These are phyloP conservation scores for Tonatia bakeri DNA, from an alignment of 2,113 vertebrate genomes.

Conservation along the genomic window DNA sequence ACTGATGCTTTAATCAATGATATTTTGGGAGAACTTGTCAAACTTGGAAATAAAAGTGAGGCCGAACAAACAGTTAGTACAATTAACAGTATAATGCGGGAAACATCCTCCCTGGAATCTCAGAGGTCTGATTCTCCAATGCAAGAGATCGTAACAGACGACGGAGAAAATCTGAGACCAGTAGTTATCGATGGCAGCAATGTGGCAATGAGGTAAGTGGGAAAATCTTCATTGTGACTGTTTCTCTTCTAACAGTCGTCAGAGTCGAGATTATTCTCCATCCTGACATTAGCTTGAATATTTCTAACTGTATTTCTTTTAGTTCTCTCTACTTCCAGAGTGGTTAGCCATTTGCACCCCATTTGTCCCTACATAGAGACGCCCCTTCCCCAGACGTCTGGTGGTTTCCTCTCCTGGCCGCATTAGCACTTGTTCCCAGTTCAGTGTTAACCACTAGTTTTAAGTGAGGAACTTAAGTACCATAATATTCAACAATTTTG, in stretches of 20 bases:
- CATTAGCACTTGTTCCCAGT: background rate
- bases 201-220: slow-evolving; percentile 96
- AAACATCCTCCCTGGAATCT: slow-evolving; percentile 85
- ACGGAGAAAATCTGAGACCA: slow-evolving; percentile 94
- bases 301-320: background rate
- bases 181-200: slow-evolving; percentile 97
- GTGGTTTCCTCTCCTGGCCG: background rate
- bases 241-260: background rate
- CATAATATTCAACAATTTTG: background rate
- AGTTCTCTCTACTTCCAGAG: background rate
- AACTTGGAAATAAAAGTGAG: slow-evolving; percentile 94
- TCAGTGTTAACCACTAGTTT: background rate
- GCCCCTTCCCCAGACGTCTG: background rate
- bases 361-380: background rate
- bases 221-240: background rate
- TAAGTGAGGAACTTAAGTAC: background rate
- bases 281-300: background rate
- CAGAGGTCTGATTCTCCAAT: slow-evolving; percentile 90
- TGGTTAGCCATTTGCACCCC: background rate
- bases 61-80: slow-evolving; percentile 83
- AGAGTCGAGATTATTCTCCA: background rate
- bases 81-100: slow-evolving; percentile 77
- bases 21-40: slow-evolving; percentile 97
- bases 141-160: slow-evolving; percentile 83
- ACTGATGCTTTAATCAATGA: slow-evolving; percentile 97